Percentiles rank a stretch among this genome's conserved stretches.
phyloP scores from a whole-genome alignment of 2,113 vertebrate genomes.

The Cariama cristata region DNA sequence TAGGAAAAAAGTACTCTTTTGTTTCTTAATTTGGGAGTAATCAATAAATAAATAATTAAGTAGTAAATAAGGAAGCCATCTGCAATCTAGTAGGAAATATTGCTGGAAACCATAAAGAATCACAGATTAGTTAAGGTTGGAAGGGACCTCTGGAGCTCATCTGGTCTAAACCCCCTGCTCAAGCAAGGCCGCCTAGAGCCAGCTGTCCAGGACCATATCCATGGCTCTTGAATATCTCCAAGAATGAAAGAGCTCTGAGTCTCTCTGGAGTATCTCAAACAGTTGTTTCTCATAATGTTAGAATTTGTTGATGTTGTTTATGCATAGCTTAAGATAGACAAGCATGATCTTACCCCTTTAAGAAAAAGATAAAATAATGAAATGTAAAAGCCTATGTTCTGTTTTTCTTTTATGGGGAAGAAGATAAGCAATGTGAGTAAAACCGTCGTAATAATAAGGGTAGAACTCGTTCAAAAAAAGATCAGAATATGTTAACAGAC shows the following conservation, averaged over 20 bases:
- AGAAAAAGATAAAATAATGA: background rate
- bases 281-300: background rate
- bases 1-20: background rate
- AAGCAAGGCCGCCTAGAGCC: background rate
- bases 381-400: background rate
- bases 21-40: background rate
- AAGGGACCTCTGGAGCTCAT: background rate
- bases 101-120: background rate
- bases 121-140: background rate
- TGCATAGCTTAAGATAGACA: background rate
- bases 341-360: background rate
- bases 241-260: background rate
- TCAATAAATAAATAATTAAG: background rate
- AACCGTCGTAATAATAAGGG: background rate
- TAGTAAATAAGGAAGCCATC: background rate
- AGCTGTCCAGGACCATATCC: background rate
- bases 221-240: background rate
- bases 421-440: background rate
- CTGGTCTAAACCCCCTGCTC: background rate
- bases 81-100: background rate
- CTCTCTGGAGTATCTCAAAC: background rate
- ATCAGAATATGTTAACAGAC: background rate
- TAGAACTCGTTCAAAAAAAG: constrained; percentile 3
- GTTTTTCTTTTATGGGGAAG: background rate
- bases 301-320: background rate